phyloP scores from a whole-genome alignment of 1,140 invertebrate species.

The Drosophila virilis region DNA sequence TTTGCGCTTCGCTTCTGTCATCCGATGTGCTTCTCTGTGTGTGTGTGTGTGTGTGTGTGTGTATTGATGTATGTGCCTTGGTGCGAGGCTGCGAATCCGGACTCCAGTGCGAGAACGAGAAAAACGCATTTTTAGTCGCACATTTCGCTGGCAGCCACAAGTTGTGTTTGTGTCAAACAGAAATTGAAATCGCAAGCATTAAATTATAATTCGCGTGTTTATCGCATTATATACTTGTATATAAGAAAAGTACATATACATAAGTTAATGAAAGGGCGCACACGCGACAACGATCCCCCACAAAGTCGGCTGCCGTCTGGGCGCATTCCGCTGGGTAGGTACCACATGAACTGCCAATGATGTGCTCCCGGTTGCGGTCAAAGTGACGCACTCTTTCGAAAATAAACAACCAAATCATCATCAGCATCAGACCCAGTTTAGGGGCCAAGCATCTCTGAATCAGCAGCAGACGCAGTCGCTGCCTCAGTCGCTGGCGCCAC shows the following conservation, averaged over 20 bases:
- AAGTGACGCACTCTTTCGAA: conserved; percentile 50
- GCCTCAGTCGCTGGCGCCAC: not conserved
- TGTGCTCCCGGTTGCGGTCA: conserved; percentile 26
- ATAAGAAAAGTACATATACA: conserved; percentile 2
- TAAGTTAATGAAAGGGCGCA: conserved; percentile 38
- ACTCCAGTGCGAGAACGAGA: conserved; percentile 26
- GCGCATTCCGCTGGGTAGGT: conserved; percentile 23
- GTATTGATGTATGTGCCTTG: not conserved
- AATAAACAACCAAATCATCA: conserved; percentile 57
- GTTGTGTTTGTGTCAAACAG: conserved; percentile 45
- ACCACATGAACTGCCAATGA: conserved; percentile 1
- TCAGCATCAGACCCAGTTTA: conserved; percentile 32
- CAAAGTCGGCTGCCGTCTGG: conserved; percentile 20
- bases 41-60: not conserved
- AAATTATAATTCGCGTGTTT: conserved; percentile 11
- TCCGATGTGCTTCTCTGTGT: not conserved
- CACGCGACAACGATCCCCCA: conserved; percentile 46
- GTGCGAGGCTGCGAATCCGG: conserved; percentile 36
- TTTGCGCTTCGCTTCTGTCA: conserved; percentile 23
- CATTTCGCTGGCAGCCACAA: conserved; percentile 67
- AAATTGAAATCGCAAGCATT: conserved; percentile 27
- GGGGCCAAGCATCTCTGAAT: conserved; percentile 42
- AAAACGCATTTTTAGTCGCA: conserved; percentile 54
- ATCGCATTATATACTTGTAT: conserved; percentile 6
- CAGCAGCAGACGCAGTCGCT: conserved; percentile 1